These are phyloP conservation scores for Clitarchus hookeri DNA, from an alignment of 2,888 invertebrate genomes.

Conservation along the genomic window DNA sequence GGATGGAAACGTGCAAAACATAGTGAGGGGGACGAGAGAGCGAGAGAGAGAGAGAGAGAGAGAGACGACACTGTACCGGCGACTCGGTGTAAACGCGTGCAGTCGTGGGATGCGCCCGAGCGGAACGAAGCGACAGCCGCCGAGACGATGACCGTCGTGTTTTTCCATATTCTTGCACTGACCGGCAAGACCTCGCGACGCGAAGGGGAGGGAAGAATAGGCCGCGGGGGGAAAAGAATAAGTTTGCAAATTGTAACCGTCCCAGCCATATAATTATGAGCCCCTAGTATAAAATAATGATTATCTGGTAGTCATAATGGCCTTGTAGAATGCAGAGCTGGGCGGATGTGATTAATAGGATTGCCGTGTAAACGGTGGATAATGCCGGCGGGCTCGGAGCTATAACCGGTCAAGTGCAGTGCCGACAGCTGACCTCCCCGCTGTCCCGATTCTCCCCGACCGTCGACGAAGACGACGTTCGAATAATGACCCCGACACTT, in stretches of 20 bases:
- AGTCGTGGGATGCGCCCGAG: constrained; percentile 10
- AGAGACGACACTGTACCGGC: neutral
- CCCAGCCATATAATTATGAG: constrained; percentile 30
- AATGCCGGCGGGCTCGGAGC: constrained; percentile 26
- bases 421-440: neutral
- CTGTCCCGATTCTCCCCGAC: neutral
- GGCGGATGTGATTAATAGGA: constrained; percentile 34
- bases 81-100: neutral
- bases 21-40: no score
- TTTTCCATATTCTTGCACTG: neutral
- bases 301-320: constrained; percentile 30
- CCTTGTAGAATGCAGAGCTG: constrained; percentile 30
- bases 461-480: no score
- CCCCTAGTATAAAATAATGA: constrained; percentile 35
- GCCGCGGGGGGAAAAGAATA: constrained; percentile 11
- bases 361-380: constrained; percentile 35
- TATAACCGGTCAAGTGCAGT: neutral
- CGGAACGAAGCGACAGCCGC: constrained; percentile 2
- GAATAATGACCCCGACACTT: no score
- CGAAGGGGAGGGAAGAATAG: neutral
- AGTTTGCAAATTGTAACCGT: constrained; percentile 35
- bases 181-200: neutral
- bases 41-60: neutral
- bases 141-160: neutral
- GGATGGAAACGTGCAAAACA: no score